Percentiles rank a stretch among this genome's conserved stretches.
Evolutionary conservation across 2,113 vertebrate genomes (phyloP).

Genomic region (Tichodroma muraria): DNA sequence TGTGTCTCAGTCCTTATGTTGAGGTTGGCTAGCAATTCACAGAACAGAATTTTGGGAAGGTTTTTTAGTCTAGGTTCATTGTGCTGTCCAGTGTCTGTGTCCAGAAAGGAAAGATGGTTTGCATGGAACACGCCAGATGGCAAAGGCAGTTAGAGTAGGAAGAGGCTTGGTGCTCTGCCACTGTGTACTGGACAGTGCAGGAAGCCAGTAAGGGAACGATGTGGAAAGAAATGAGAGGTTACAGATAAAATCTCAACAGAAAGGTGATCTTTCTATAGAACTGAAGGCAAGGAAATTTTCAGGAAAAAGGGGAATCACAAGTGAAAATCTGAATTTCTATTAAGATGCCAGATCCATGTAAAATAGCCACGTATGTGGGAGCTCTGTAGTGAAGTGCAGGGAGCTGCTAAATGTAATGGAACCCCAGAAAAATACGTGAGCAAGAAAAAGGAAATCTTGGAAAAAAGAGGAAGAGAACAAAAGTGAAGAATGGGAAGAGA

Average conservation of each 20-base stretch:
- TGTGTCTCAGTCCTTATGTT: neutral
- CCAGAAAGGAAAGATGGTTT: neutral
- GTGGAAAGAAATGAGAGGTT: neutral
- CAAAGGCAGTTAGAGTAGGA: neutral
- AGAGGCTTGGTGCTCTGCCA: slow-evolving; percentile 13
- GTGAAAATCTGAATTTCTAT: neutral
- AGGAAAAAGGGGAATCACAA: neutral
- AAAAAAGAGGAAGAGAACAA: neutral
- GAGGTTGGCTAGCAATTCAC: rapidly evolving
- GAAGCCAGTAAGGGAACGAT: neutral
- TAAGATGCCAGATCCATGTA: neutral
- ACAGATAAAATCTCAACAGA: neutral
- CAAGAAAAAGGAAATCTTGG: neutral
- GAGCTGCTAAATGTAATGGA: neutral
- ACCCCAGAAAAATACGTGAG: neutral
- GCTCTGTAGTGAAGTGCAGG: neutral
- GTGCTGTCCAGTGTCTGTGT: neutral
- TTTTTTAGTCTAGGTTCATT: neutral
- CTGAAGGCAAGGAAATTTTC: neutral
- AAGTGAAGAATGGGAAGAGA: neutral
- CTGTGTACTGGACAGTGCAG: neutral
- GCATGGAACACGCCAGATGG: neutral
- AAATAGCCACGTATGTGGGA: neutral
- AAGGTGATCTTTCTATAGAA: neutral
- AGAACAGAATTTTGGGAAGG: neutral